Evolutionary conservation across 2,888 invertebrate species (phyloP), one percentile per base, ranked within the genome.

Genomic region (Apodemia zela): DNA sequence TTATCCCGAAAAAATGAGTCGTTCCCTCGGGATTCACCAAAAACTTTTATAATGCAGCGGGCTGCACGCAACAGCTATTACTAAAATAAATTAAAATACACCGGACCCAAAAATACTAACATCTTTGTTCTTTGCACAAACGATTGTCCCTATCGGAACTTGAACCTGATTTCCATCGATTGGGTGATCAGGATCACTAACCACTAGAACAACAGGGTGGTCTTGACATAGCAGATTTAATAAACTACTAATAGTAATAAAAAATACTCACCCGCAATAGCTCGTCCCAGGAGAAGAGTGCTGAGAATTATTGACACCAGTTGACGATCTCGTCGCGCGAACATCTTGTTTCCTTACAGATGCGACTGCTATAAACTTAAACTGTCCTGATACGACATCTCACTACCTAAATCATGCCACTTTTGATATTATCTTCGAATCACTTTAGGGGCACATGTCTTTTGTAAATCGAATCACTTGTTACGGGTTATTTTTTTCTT

Each of bases 221-320:
- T 25, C 25, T 25, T 25, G 4, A 3, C 4, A 25, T 25, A 25
- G 4, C 4, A 25, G 25, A 33, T 8, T n/a, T n/a, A n/a, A 33
- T 4, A 33, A 33, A 38, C 35, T 38, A 11, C 57, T 58, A 51
- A n/a, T n/a, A n/a, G n/a, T n/a, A n/a, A n/a, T n/a, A n/a, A 21
- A 51, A 51, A 54, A 59, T 45, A 68, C 83, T 82, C 73, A 90
- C 91, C 90, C 79, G 90, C 87, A 67, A 91, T 84, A 70, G 87
- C 89, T 67, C 89, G 82, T 68, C 90, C 90, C 69, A 91, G 81
- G 63, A 91, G 83, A 69, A 91, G 73, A 59, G 85, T 85, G 76
- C 89, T 91, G 81, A 91, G 88, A 69, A 91, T 75, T 68, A 91
- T 85, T 64, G 90, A 89, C 71, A 91, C 80, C 75, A 87, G 75